phyloP scores from a whole-genome alignment of 2,888 invertebrate species.

The Conomelus anceps region DNA sequence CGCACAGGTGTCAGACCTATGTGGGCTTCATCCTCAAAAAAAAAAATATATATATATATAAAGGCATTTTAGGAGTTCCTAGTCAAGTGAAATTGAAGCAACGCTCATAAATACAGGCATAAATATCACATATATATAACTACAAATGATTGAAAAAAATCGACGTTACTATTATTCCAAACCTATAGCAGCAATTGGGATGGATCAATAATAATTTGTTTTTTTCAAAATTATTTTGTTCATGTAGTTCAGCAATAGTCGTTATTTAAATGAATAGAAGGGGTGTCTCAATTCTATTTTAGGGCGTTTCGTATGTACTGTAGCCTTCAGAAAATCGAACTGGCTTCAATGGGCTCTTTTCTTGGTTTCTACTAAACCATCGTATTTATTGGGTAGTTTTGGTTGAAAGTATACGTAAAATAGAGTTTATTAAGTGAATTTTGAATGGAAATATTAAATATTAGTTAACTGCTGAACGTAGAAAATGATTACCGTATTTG shows the following conservation, averaged over 20 bases:
- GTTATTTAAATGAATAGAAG: background rate
- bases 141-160: no score
- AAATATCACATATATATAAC: no score
- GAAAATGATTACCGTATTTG: background rate
- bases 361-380: background rate
- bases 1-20: no score
- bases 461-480: background rate
- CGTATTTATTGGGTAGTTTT: background rate
- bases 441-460: background rate
- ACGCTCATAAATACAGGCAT: no score
- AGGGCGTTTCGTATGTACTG: background rate
- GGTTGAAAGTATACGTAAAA: background rate
- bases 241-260: background rate
- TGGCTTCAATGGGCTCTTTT: background rate
- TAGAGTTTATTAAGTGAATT: background rate
- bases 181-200: no score
- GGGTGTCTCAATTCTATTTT: background rate
- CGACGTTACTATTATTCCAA: no score
- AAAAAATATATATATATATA: no score
- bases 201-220: background rate
- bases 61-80: no score
- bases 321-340: background rate
- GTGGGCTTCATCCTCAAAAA: no score
- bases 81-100: no score
- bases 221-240: background rate